Evolutionary conservation across 2,888 invertebrate genomes (phyloP).

Genomic region (Pammene fasciana): DNA sequence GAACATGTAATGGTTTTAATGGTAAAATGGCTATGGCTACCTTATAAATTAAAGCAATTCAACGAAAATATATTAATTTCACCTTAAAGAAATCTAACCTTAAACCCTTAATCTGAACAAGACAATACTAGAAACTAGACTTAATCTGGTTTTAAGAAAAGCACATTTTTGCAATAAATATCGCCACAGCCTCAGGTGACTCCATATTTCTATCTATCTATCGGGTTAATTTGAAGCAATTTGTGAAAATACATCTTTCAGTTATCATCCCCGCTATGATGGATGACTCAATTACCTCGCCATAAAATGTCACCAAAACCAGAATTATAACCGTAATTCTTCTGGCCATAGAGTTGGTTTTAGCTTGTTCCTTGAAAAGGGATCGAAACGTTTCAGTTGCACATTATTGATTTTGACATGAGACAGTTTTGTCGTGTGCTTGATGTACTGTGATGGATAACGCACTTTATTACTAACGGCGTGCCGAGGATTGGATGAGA

Average conservation of each 20-base stretch:
- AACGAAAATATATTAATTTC: too few species aligned
- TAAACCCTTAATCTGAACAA: too few species aligned
- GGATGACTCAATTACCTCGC: slow-evolving; percentile 54
- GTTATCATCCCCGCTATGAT: slow-evolving; percentile 53
- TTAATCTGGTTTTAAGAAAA: too few species aligned
- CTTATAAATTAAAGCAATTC: too few species aligned
- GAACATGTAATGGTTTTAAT: too few species aligned
- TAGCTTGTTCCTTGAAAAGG: slow-evolving; percentile 40
- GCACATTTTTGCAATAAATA: not conserved
- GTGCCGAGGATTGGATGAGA: slow-evolving; percentile 9
- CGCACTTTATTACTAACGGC: slow-evolving; percentile 31
- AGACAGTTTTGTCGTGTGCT: slow-evolving; percentile 48
- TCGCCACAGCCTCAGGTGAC: not conserved
- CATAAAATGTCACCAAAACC: slow-evolving; percentile 41
- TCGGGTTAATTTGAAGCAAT: slow-evolving; percentile 39
- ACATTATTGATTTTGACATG: slow-evolving; percentile 49
- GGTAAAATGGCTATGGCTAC: too few species aligned
- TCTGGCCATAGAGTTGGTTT: slow-evolving; percentile 33
- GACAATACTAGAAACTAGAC: too few species aligned
- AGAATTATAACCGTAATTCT: slow-evolving; percentile 35
- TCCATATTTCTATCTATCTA: slow-evolving; percentile 20
- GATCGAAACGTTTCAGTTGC: slow-evolving; percentile 42
- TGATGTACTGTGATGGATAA: slow-evolving; percentile 46
- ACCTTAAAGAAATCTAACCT: too few species aligned
- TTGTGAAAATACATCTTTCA: slow-evolving; percentile 45